Evolutionary conservation across 2,888 invertebrate genomes (phyloP).

Genomic region (Smittia sp.): DNA sequence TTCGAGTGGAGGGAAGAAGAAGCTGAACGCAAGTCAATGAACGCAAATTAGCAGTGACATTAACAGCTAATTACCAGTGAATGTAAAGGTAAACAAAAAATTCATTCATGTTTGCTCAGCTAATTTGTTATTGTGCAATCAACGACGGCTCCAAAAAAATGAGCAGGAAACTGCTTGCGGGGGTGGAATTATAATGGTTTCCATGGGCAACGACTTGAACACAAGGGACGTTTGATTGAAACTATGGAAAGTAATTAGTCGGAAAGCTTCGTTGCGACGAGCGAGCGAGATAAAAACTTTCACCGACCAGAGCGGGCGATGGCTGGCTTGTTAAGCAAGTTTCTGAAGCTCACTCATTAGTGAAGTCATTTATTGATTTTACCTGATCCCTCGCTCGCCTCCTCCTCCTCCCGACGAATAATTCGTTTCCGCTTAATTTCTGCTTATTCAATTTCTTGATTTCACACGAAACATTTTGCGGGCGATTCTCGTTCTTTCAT

Average conservation of each 20-base stretch:
- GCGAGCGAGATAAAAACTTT: too few relatives aligned
- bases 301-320: background rate
- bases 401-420: background rate
- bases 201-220: too few relatives aligned
- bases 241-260: conserved; percentile 15
- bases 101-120: conserved; percentile 31
- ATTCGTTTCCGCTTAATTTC: conserved; percentile 27
- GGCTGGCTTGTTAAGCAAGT: background rate
- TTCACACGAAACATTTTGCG: conserved; percentile 24
- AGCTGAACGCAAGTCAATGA: conserved; percentile 40
- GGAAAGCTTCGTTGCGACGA: background rate
- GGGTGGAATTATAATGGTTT: background rate
- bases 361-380: conserved; percentile 25
- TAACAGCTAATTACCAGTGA: conserved; percentile 40
- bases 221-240: background rate
- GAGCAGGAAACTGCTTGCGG: background rate
- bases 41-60: conserved; percentile 42
- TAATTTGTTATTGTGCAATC: conserved; percentile 38
- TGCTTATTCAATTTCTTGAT: conserved; percentile 34
- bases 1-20: conserved; percentile 3
- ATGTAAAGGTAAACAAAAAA: conserved; percentile 40
- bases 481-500: conserved; percentile 11
- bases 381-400: conserved; percentile 4
- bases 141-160: background rate
- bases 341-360: conserved; percentile 5